Base-by-base conservation (phyloP, 2,888 invertebrate species). In the Oscheius sp. region DNA sequence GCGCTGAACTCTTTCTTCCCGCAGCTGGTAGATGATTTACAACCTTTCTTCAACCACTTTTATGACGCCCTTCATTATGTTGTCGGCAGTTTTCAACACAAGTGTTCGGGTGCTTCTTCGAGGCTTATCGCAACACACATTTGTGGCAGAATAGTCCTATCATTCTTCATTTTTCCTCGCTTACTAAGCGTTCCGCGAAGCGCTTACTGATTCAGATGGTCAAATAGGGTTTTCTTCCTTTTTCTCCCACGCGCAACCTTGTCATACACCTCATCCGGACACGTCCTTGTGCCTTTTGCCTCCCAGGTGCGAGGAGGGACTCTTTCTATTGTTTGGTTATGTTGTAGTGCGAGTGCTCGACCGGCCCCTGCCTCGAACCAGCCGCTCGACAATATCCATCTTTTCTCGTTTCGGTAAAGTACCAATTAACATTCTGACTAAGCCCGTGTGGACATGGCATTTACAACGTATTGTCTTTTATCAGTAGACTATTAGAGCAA, bases 321-420 rank as follows among this genome's bases (percentile, higher is more conserved):
- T 61, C 61, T 61, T 61, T 45, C 61, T 42, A 61, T 61, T 61
- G 61, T 61, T 61, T 61, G 61, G 61, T 61, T 61, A 61, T 61
- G 61, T 61, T 61, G 45, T 61, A 61, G 61, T 61, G 61, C 61
- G 61, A 61, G 61, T 61, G 61, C 61, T 61, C 61, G 61, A 45
- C 61, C 61, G 61, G 23, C 39, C 61, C 25, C 45, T 39, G 61
- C 61, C 61, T 61, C 45, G 45, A 61, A 61, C 61, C 61, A 61
- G 61, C 61, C 45, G 45, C 61, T 42, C 61, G 45, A 23, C 61
- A 12, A 45, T 29, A 45, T 61, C 61, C 61, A 12, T 20, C 48
- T 17, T 33, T 25, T 48, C 48, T 53, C 53, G 4, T 33, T 33
- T 31, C 48, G 48, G 15, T 37, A 8, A 15, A 37, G 37, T 37